Percentiles rank a stretch among this genome's conserved stretches.
phyloP scores from a whole-genome alignment of 2,113 vertebrate genomes.

The Proterorhinus semilunaris region DNA sequence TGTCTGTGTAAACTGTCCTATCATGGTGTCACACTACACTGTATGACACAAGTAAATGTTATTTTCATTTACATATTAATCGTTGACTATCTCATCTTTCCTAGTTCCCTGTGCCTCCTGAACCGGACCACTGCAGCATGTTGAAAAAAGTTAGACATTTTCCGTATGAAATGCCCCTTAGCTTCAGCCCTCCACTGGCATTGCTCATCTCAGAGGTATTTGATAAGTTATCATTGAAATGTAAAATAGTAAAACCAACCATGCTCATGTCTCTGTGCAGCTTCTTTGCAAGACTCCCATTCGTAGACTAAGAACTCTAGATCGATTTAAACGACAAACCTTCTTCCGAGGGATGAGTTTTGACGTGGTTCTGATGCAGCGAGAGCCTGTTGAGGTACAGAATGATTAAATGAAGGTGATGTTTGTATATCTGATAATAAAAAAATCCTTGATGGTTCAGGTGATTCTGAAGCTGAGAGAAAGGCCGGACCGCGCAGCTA shows the following conservation, averaged over 20 bases:
- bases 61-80: no score
- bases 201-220: slow-evolving; percentile 86
- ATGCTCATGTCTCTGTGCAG: slow-evolving; percentile 60
- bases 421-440: background rate
- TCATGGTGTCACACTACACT: background rate
- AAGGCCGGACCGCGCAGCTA: slow-evolving; percentile 66
- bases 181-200: slow-evolving; percentile 79
- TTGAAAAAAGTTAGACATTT: slow-evolving; percentile 83
- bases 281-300: slow-evolving; percentile 87
- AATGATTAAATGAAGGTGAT: background rate
- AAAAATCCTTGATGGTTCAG: slow-evolving; percentile 25
- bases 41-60: background rate
- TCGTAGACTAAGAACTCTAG: slow-evolving; percentile 82
- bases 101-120: slow-evolving; percentile 88
- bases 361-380: slow-evolving; percentile 87
- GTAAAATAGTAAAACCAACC: background rate
- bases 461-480: slow-evolving; percentile 76
- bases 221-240: background rate
- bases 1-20: background rate
- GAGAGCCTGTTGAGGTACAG: slow-evolving; percentile 80
- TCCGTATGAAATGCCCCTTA: slow-evolving; percentile 79
- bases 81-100: background rate
- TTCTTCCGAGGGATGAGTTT: slow-evolving; percentile 89
- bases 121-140: slow-evolving; percentile 88
- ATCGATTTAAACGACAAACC: slow-evolving; percentile 87